Base-by-base conservation (phyloP, 2,113 vertebrate species). In the Eulemur rufifrons region DNA sequence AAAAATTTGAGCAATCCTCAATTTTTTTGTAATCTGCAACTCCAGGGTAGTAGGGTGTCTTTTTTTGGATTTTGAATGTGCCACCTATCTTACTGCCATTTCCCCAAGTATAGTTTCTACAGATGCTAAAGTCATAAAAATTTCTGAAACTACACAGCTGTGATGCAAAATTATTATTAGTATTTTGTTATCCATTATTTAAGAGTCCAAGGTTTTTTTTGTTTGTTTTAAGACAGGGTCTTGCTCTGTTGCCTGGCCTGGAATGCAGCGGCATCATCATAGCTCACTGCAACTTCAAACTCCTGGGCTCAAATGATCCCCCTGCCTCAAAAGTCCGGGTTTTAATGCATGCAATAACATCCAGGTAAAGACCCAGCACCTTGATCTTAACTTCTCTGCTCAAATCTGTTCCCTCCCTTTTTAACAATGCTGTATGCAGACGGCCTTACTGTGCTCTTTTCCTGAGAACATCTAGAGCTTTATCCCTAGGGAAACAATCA, bases 101-200 rank as follows among this genome's bases (percentile, higher is more conserved):
- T 94, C 21, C 32, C 17, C 29, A 78, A 93, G 34, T 52, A 82
- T 37, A 93, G 37, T 45, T 77, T 37, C 61, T 86, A 77, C 10
- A 92, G 52, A 54, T 68, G 25, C n/a, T 56, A 9, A 77, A 34
- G n/a, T 82, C 45, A 77, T 82, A 84, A 71, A 87, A 37, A 45
- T 25, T 73, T 95, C 25, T 47, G 37, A 63, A 86, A 59, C 37
- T 29, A 52, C 20, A 45, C 4, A 87, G 8, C 12, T 78, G 25
- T 68, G 68, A 68, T 87, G 9, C 32, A 77, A 89, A 25, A 74
- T 74, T 32, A 52, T 32, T 63, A 18, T 27, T 39, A 12, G 25
- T 68, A 25, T 69, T 85, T 37, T 95, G 13, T 80, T 88, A 54
- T 45, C 93, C 23, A 47, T 81, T 76, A 66, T 71, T 96, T 81